Evolutionary conservation across 2,113 vertebrate genomes (phyloP), one percentile per base, ranked within the genome.

Genomic region (Salvator merianae): DNA sequence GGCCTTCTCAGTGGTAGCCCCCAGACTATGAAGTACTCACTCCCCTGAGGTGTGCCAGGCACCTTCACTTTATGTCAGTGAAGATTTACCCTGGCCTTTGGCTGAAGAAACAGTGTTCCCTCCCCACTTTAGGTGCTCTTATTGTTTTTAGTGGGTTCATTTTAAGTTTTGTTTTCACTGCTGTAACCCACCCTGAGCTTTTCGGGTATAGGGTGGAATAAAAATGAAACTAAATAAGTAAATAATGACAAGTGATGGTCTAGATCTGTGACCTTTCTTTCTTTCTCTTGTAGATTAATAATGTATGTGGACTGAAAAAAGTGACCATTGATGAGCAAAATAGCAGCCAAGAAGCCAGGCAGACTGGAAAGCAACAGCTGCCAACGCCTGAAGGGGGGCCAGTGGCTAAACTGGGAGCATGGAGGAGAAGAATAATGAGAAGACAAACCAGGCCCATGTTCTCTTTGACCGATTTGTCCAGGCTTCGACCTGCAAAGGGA

Each of bases 391-490:
- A 63, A 20, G 77, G 69, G 3, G 65, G 89, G 84, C 88, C 88
- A 88, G 87, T 84, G 85, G 89, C 36, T 0, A 22, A 82, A 86
- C 36, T 80, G 87, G 88, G 90, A 95, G 83, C 88, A 97, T 97
- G 97, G 96, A 97, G 80, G 95, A 96, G 28, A 92, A 91, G 2
- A 94, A 93, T 72, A 96, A 94, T 0, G 96, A 97, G 75, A 95
- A 96, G 68, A 94, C 95, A 59, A 98, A 97, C 92, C 96, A 84
- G 63, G 96, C 98, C 71, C 98, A 99, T 0, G 88, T 96, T 88
- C 96, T 99, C 88, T 99, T 99, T 3, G 99, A 99, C 95, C 97
- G 95, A 71, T 99, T 99, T 65, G 98, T 99, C 93, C 98, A 99
- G 94, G 99, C 97, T 70, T 93, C 94, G 88, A 99, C 99, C n/a